A percentile compares a stretch with the other conserved stretches of the same genome.
phyloP scores from a whole-genome alignment of 30 jellyfish, hydroid and myxozoan genomes.

The Hydra vulgaris region DNA sequence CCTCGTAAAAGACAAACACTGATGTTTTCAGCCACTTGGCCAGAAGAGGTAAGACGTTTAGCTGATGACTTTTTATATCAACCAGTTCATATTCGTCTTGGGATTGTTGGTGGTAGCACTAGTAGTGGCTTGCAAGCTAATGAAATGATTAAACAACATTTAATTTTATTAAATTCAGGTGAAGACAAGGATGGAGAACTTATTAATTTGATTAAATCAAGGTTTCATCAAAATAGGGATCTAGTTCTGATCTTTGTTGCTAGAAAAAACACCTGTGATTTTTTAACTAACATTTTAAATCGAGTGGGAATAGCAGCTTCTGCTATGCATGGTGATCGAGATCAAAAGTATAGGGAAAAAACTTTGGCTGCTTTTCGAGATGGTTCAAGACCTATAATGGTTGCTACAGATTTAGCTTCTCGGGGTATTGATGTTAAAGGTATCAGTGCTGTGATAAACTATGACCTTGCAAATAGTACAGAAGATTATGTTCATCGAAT shows the following conservation, averaged over 20 bases:
- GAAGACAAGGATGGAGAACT: slow-evolving; percentile 24
- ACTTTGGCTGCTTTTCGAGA: slow-evolving; percentile 25
- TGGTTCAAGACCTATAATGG: slow-evolving; percentile 20
- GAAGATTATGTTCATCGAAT: slow-evolving; percentile 44
- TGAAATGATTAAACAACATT: slow-evolving; percentile 19
- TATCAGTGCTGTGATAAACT: slow-evolving; percentile 31
- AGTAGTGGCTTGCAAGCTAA: slow-evolving; percentile 17
- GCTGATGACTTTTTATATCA: slow-evolving; percentile 16
- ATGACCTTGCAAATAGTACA: slow-evolving; percentile 26
- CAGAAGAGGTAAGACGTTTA: slow-evolving; percentile 22
- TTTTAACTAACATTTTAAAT: slow-evolving; percentile 18
- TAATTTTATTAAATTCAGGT: slow-evolving; percentile 17
- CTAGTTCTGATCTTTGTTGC: slow-evolving; percentile 27
- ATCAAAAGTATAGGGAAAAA: slow-evolving; percentile 13
- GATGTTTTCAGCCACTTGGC: slow-evolving; percentile 39
- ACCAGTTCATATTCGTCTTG: slow-evolving; percentile 34
- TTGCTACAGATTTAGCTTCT: slow-evolving; percentile 35
- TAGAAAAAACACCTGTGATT: slow-evolving; percentile 30
- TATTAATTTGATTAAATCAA: slow-evolving; percentile 6
- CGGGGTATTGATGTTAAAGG: slow-evolving; percentile 32
- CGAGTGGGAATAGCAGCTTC: slow-evolving; percentile 37
- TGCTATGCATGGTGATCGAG: slow-evolving; percentile 38
- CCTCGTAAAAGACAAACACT: slow-evolving; percentile 29
- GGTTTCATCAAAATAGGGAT: slow-evolving; percentile 14
- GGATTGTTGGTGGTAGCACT: not conserved